Conservation (phyloP, 1,140 invertebrate genomes). For the Lepidotrigona ventralis region DNA sequence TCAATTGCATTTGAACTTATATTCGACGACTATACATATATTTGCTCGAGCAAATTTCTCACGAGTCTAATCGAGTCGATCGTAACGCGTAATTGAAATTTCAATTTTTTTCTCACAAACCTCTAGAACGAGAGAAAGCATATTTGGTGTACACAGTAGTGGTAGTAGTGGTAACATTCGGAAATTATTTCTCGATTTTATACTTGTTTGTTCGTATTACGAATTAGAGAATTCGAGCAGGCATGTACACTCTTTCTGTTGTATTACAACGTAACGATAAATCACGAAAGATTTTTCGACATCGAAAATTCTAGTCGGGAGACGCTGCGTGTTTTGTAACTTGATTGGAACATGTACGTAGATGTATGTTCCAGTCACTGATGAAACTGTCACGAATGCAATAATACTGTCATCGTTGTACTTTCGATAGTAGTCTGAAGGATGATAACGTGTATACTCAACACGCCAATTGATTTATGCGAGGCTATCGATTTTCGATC, state of each 20-base stretch:
- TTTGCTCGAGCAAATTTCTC: conserved; percentile 2
- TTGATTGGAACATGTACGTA: not conserved
- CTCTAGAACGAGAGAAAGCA: not conserved
- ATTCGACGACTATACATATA: conserved; percentile 10
- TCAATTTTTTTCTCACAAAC: not conserved
- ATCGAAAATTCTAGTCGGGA: conserved; percentile 35
- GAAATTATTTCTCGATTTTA: conserved; percentile 6
- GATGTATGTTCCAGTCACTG: not conserved
- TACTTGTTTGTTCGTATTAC: not conserved
- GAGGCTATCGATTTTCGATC: conserved; percentile 9
- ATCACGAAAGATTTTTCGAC: not conserved
- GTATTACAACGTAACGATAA: not conserved
- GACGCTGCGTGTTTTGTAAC: conserved; percentile 28
- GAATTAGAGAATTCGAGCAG: not conserved
- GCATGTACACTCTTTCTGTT: not conserved
- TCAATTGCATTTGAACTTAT: conserved; percentile 13
- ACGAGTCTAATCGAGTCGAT: not conserved
- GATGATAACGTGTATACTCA: not conserved
- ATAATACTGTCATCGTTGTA: conserved; percentile 15
- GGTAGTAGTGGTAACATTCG: not conserved
- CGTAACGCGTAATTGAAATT: conserved; percentile 1
- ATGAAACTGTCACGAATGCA: conserved; percentile 1
- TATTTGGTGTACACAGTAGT: not conserved
- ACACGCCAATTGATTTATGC: conserved; percentile 13
- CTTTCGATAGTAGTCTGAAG: conserved; percentile 17